Evolutionary conservation across 2,113 vertebrate genomes (phyloP).

Genomic region (Brevimyrus niger): DNA sequence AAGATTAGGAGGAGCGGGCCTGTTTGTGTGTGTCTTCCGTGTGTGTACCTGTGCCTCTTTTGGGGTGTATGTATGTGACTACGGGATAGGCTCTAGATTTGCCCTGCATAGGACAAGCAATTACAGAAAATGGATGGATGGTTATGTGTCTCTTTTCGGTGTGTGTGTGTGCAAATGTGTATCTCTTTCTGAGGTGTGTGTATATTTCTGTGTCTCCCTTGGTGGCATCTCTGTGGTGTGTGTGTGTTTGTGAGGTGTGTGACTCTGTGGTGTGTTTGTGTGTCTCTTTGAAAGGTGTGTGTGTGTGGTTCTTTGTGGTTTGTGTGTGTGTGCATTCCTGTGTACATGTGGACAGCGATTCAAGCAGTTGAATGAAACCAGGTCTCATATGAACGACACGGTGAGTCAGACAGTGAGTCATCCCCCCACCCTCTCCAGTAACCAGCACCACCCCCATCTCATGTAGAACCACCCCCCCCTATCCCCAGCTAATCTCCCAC

Average conservation of each 20-base stretch:
- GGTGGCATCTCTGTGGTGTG: not conserved
- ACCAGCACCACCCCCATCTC: slow-evolving; percentile 24
- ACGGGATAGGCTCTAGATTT: not conserved
- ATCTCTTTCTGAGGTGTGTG: not conserved
- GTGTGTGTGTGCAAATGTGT: not conserved
- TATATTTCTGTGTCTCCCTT: not conserved
- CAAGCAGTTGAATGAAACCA: slow-evolving; percentile 41
- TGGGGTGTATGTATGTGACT: not conserved
- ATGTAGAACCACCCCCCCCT: slow-evolving; percentile 26
- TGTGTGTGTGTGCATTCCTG: slow-evolving; percentile 19
- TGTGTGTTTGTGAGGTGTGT: not conserved
- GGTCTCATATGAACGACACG: slow-evolving; percentile 31
- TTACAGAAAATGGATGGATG: not conserved
- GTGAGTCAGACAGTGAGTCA: slow-evolving; percentile 47
- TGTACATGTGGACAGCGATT: not conserved
- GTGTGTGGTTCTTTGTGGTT: slow-evolving; percentile 1
- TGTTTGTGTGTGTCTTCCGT: not conserved
- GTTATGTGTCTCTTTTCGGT: not conserved
- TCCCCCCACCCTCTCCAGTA: slow-evolving; percentile 27
- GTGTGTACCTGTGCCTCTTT: slow-evolving; percentile 8
- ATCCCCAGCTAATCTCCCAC: slow-evolving; percentile 12
- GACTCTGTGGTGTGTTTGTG: not conserved
- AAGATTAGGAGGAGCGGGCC: not conserved
- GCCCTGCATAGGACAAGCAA: not conserved
- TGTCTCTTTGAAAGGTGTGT: not conserved